Base-by-base conservation (phyloP, 2,888 invertebrate genomes). In the Graphium colonna region DNA sequence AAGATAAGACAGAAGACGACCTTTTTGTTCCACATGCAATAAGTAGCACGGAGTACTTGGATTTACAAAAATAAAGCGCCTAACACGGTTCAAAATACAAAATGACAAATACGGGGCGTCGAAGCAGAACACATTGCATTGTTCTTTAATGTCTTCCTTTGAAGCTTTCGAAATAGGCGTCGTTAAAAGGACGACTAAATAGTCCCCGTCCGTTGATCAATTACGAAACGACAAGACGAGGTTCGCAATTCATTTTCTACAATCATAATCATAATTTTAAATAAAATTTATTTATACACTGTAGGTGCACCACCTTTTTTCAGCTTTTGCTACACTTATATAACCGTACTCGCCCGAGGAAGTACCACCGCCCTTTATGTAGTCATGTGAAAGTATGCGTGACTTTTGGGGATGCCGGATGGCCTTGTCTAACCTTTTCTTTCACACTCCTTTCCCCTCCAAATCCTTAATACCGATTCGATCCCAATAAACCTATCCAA, bases 51-150 rank as follows among this genome's bases (percentile, higher is more conserved):
- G 21, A 21, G 48, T 12, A 12, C 31, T 13, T 31, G 33, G 7
- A 50, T 21, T 18, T 40, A 41, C 52, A 53, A 50, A 45, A 54
- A 55, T 56, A 58, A 56, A 47, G 56, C 40, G 49, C 46, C 56
- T 33, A 49, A 52, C 46, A 55, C 43, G 51, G 55, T 51, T 61
- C 58, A 61, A 59, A 55, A 64, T 57, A 58, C 51, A 56, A 60
- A 72, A 71, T 67, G 65, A 67, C 68, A 70, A 52, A 45, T 46
- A 21, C 42, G 36, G 43, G 62, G 59, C 61, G 62, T 60, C 68
- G 65, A 64, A 60, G 59, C 55, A 57, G 52, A 61, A 55, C 55
- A 74, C 69, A 72, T 75, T 75, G 74, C 75, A 77, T 75, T 39
- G 52, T 51, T 45, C 50, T 53, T 58, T 52, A 51, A 51, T 52